Base-by-base conservation (phyloP, 2,113 vertebrate species). In the Cygnus atratus region DNA sequence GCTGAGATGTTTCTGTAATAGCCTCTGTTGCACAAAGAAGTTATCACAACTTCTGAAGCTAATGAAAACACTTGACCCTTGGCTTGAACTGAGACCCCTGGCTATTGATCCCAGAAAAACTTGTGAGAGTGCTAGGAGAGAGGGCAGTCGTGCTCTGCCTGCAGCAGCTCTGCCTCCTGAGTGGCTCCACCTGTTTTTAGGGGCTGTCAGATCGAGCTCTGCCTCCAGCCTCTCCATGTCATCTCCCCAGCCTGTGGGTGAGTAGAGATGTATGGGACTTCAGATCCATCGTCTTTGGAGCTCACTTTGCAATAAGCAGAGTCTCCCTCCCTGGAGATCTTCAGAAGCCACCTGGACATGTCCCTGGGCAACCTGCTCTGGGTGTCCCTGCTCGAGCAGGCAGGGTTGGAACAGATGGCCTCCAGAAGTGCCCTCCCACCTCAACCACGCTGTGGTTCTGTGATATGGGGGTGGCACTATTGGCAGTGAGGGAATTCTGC, bases 61-160 rank as follows among this genome's bases (percentile, higher is more conserved):
- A 71, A 1, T 83, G 82, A 88, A 90, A 95, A 67, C 63, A 59
- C 82, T 97, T 95, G 87, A 96, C 78, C 88, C 55, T 71, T 94
- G 94, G 62, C 85, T 90, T 94, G 94, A 93, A 85, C 90, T 77
- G 41, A 91, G 87, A 95, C 90, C 70, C 87, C 58, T 90, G 55
- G n/a, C 67, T 93, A 93, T 89, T 77, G 93, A 97, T 88, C 85
- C 71, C 55, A 67, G 59, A 31, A 76, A 90, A 88, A 93, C 85
- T 91, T 96, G 33, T 20, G 39, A 66, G 70, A 26, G 29, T 11
- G 24, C 44, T 35, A n/a, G 39, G 63, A 43, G 84, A 62, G 39
- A 85, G 50, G 48, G 26, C 54, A 18, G 15, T 52, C 2, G 0
- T 26, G 6, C 67, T 84, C 70, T 82, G 76, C 58, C 81, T 75